Conservation (phyloP, 1,140 invertebrate species). For the Lordiphosa mommai region DNA sequence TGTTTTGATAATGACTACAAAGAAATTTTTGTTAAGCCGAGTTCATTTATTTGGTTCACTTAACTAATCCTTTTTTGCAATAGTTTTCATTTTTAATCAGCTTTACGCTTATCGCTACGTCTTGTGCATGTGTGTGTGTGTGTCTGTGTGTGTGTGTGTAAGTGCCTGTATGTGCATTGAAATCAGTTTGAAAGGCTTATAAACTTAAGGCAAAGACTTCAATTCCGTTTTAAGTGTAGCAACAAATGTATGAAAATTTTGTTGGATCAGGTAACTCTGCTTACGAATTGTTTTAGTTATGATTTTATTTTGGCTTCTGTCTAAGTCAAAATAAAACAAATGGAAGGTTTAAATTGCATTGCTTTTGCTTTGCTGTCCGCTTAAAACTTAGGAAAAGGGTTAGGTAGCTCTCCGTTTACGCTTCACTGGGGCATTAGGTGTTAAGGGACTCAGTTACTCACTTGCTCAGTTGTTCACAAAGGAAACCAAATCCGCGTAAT, state of each 20-base stretch:
- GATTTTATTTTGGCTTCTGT: no score
- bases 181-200: slow-evolving; percentile 49
- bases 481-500: no score
- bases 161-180: slow-evolving; percentile 22
- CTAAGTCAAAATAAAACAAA: no score
- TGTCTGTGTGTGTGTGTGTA: background rate
- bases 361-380: no score
- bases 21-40: slow-evolving; percentile 72
- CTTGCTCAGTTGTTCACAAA: no score
- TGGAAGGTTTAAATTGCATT: no score
- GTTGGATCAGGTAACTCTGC: no score
- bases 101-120: slow-evolving; percentile 52
- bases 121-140: background rate
- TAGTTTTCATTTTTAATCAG: slow-evolving; percentile 75
- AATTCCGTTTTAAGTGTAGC: background rate
- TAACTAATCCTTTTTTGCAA: slow-evolving; percentile 75
- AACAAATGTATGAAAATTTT: background rate
- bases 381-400: no score
- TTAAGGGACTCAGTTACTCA: no score
- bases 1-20: slow-evolving; percentile 72
- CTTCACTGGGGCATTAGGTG: no score
- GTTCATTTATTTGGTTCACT: slow-evolving; percentile 78
- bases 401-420: no score
- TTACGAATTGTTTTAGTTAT: no score
- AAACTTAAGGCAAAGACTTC: background rate